Conservation (phyloP, 2,113 vertebrate species). For the Notechis scutatus region DNA sequence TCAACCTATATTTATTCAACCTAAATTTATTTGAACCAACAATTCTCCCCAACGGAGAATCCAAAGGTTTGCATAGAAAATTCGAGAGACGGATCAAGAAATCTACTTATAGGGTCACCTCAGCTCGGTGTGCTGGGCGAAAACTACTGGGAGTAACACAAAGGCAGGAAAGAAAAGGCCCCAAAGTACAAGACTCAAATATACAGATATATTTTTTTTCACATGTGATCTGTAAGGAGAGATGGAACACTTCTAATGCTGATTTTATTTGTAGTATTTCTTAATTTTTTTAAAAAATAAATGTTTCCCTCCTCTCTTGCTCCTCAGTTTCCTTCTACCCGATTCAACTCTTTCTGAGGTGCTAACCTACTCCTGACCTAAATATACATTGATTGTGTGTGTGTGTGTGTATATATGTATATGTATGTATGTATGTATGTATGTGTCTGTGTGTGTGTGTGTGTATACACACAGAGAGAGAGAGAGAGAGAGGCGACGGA, state of each 20-base stretch:
- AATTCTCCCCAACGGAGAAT: background rate
- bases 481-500: no score
- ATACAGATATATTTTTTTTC: no score
- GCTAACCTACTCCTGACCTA: background rate
- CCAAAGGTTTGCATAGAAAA: background rate
- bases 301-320: background rate
- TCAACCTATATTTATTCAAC: background rate
- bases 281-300: background rate
- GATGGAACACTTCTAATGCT: background rate
- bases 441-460: background rate
- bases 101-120: background rate
- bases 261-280: background rate
- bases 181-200: background rate
- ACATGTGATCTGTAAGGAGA: background rate
- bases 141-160: background rate
- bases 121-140: background rate
- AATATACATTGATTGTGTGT: background rate
- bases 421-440: background rate
- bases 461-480: no score
- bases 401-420: accelerated
- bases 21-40: background rate
- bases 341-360: background rate
- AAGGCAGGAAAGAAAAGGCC: background rate
- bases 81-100: background rate
- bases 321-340: slow-evolving; percentile 47